A percentile compares a stretch with the other conserved stretches of the same genome.
These are phyloP conservation scores for Orchestes rusci DNA, from an alignment of 2,888 invertebrate genomes.

Conservation along the genomic window DNA sequence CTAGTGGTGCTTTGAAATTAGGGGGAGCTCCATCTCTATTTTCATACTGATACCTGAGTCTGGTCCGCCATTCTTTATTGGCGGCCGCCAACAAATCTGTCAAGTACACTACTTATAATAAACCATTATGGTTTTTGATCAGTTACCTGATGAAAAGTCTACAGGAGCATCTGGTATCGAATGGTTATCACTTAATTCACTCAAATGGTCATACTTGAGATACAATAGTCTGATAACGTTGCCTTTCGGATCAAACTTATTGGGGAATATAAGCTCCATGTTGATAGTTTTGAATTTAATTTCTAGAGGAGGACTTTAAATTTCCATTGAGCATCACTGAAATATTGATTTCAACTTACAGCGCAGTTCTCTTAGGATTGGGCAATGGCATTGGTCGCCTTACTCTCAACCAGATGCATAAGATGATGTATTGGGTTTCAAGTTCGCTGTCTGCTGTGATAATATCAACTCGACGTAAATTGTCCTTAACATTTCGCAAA, in stretches of 20 bases:
- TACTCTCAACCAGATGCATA: conserved; percentile 46
- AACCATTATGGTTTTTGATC: too few relatives aligned
- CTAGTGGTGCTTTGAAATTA: too few relatives aligned
- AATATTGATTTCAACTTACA: conserved; percentile 26
- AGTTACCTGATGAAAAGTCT: conserved; percentile 23
- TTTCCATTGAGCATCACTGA: too few relatives aligned
- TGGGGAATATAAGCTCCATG: conserved; percentile 44
- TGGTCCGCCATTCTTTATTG: conserved; percentile 35
- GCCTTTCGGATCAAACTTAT: conserved; percentile 41
- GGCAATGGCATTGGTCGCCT: conserved; percentile 41
- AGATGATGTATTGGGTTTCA: conserved; percentile 39
- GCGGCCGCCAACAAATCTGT: conserved; percentile 31
- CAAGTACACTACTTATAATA: too few relatives aligned
- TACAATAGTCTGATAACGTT: conserved; percentile 47
- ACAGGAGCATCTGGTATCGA: conserved; percentile 23
- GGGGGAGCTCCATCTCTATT: too few relatives aligned
- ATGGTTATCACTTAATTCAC: conserved; percentile 42
- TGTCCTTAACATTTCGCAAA: conserved; percentile 45
- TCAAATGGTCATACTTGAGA: conserved; percentile 50
- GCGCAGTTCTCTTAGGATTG: conserved; percentile 37
- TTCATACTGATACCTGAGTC: conserved; percentile 37
- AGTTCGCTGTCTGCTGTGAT: conserved; percentile 44
- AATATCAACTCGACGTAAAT: conserved; percentile 44
- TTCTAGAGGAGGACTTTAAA: conserved; percentile 42
- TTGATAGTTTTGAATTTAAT: conserved; percentile 44